Evolutionary conservation across 2,888 invertebrate species (phyloP).

Genomic region (Bibio marci): DNA sequence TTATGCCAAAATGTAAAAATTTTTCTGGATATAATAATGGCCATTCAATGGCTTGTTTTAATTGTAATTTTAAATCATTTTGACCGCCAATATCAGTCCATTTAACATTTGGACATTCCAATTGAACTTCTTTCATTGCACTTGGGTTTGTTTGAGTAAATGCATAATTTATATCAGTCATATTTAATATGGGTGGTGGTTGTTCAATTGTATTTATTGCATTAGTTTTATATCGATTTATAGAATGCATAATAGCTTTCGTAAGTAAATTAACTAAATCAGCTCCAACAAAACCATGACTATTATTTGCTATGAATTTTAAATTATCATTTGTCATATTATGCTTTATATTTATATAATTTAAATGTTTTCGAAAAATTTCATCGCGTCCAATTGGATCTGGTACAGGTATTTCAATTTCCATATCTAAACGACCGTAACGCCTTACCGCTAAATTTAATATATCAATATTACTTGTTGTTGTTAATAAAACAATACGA

Average conservation of each 20-base stretch:
- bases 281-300: slow-evolving; percentile 84
- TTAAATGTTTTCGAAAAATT: slow-evolving; percentile 50
- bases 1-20: slow-evolving; percentile 62
- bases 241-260: slow-evolving; percentile 47
- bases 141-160: slow-evolving; percentile 61
- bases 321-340: slow-evolving; percentile 38
- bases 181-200: slow-evolving; percentile 16
- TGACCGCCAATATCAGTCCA: slow-evolving; percentile 95
- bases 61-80: slow-evolving; percentile 62
- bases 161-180: slow-evolving; percentile 42
- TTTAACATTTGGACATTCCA: slow-evolving; percentile 73
- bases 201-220: slow-evolving; percentile 10
- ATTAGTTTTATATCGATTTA: slow-evolving; percentile 25
- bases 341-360: slow-evolving; percentile 35
- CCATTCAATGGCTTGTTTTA: slow-evolving; percentile 87
- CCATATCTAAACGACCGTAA: slow-evolving; percentile 64
- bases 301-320: slow-evolving; percentile 44
- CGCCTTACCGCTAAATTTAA: slow-evolving; percentile 59
- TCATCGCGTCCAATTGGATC: slow-evolving; percentile 43
- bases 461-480: slow-evolving; percentile 57
- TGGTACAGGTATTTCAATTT: slow-evolving; percentile 65
- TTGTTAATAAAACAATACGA: slow-evolving; percentile 55
- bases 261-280: slow-evolving; percentile 66
- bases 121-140: slow-evolving; percentile 76
- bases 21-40: slow-evolving; percentile 74